A percentile compares a stretch with the other conserved stretches of the same genome.
phyloP scores from a whole-genome alignment of 1,140 invertebrate genomes.

The Bathynomus jamesi region DNA sequence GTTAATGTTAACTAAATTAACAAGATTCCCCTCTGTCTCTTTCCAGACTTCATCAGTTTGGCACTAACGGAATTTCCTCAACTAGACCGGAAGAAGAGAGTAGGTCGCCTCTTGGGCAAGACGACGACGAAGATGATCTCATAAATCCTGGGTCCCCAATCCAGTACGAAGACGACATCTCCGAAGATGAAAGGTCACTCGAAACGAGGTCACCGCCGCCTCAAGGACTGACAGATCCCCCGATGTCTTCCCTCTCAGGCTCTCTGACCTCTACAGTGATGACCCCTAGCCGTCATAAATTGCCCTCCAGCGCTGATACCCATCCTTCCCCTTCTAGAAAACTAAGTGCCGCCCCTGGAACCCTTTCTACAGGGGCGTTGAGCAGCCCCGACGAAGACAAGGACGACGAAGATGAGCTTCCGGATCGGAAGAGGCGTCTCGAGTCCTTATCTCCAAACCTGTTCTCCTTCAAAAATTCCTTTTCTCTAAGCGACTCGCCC shows the following conservation, averaged over 20 bases:
- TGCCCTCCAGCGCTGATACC: background rate
- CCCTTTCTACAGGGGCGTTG: too few species aligned
- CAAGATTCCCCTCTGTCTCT: too few species aligned
- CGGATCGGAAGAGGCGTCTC: too few species aligned
- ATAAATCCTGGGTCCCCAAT: constrained; percentile 35
- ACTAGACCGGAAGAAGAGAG: constrained; percentile 18
- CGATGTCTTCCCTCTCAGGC: background rate
- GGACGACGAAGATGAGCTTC: too few species aligned
- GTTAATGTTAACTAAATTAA: too few species aligned
- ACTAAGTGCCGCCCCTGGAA: too few species aligned
- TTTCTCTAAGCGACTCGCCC: background rate
- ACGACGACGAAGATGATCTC: constrained; percentile 35
- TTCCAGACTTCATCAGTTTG: constrained; percentile 29
- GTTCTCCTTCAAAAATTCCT: background rate
- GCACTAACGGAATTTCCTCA: constrained; percentile 21
- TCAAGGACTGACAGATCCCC: too few species aligned
- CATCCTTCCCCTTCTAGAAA: too few species aligned
- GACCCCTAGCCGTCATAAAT: background rate
- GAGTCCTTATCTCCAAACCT: too few species aligned
- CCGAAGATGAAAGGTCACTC: constrained; percentile 28
- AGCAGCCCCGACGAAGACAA: too few species aligned
- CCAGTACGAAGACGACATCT: constrained; percentile 33
- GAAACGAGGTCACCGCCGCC: constrained; percentile 17
- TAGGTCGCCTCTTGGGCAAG: constrained; percentile 16
- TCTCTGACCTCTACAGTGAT: background rate